Percentiles rank a stretch among this genome's conserved stretches.
Evolutionary conservation across 2,888 invertebrate genomes (phyloP).

Genomic region (Endotricha flammealis): DNA sequence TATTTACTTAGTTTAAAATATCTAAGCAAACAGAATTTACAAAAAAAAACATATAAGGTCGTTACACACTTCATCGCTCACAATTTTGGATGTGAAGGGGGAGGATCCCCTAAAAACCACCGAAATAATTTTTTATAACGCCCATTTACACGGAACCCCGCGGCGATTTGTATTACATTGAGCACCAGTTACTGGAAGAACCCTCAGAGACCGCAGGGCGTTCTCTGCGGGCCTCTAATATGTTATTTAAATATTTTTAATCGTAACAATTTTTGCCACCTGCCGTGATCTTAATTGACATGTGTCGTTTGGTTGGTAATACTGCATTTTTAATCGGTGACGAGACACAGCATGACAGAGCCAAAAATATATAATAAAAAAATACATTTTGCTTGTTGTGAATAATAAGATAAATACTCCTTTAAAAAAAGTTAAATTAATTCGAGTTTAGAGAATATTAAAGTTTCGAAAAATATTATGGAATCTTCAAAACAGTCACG

Average conservation of each 20-base stretch:
- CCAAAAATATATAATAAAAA: too few species aligned
- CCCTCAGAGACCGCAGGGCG: conserved; percentile 58
- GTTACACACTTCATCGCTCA: conserved; percentile 4
- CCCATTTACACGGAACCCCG: conserved; percentile 10
- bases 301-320: neutral
- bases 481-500: too few species aligned
- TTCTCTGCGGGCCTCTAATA: conserved; percentile 55
- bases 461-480: too few species aligned
- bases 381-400: too few species aligned
- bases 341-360: too few species aligned
- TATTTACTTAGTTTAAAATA: too few species aligned
- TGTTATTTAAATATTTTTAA: conserved; percentile 44
- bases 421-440: too few species aligned
- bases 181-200: neutral
- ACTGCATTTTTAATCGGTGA: neutral
- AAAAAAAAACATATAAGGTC: too few species aligned
- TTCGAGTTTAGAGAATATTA: too few species aligned
- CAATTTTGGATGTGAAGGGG: conserved; percentile 1
- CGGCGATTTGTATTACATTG: conserved; percentile 6
- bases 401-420: too few species aligned
- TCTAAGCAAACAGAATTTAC: neutral
- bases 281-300: conserved; percentile 16
- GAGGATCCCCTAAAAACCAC: conserved; percentile 3
- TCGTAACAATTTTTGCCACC: conserved; percentile 34
- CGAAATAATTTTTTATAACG: conserved; percentile 3